Percentiles rank a stretch among this genome's conserved stretches.
These are phyloP conservation scores for Lepidochrysops patricia DNA, from an alignment of 2,888 invertebrate genomes.

Conservation along the genomic window DNA sequence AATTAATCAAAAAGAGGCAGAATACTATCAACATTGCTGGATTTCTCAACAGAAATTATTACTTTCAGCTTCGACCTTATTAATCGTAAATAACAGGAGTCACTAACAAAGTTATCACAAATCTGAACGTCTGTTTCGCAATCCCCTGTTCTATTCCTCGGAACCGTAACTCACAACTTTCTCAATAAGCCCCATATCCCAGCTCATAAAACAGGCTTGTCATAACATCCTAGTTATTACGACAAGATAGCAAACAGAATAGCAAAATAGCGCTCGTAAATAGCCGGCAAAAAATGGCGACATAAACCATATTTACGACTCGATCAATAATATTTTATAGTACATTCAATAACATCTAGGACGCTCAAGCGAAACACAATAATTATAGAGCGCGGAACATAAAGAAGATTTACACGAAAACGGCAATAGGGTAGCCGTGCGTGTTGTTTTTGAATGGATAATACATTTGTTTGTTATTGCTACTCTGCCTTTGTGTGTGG, in stretches of 20 bases:
- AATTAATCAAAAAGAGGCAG: too few species aligned
- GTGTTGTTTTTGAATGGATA: conserved; percentile 6
- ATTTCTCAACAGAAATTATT: too few species aligned
- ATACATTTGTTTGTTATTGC: conserved; percentile 4
- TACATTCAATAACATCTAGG: conserved; percentile 65
- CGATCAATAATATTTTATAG: conserved; percentile 69
- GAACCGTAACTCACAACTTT: background rate
- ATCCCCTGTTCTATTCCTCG: background rate
- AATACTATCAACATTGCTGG: too few species aligned
- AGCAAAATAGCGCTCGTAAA: conserved; percentile 33
- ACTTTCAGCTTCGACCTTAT: too few species aligned
- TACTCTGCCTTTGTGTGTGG: background rate
- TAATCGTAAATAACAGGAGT: background rate
- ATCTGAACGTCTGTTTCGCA: background rate
- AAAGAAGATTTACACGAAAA: conserved; percentile 64
- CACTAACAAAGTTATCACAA: background rate
- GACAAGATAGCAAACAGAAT: background rate
- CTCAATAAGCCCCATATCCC: background rate
- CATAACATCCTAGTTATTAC: background rate
- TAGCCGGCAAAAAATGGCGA: conserved; percentile 44
- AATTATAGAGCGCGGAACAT: conserved; percentile 56
- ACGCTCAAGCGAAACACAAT: conserved; percentile 62
- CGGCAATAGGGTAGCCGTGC: conserved; percentile 24
- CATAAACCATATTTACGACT: conserved; percentile 61
- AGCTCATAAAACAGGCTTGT: background rate